Evolutionary conservation across 92 coral and sea anemone species (phyloP), one percentile per base, ranked within the genome.

Genomic region (Meandrina meandrites): DNA sequence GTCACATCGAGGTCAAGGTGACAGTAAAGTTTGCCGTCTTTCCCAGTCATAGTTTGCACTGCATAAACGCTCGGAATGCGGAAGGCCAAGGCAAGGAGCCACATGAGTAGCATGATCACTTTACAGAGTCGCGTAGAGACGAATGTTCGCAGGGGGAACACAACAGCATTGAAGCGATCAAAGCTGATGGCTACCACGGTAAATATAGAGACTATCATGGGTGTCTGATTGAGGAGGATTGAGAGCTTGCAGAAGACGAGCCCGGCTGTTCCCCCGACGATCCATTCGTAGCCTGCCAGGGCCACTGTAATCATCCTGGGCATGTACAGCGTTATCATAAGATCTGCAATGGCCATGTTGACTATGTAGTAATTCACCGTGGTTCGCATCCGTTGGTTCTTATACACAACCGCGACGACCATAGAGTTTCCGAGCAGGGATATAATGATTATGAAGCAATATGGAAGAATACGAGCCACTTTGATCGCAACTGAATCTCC

Each of bases 301-400:
- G 88, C 93, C 66, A 90, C 32, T 0, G 94, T 81, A 5, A 90
- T 71, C 8, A 88, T 91, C 22, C 97, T 80, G 0, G 95, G 95
- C 95, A 94, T 94, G 85, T 94, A 94, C 6, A 84, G 73, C 0
- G 97, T 92, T 28, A 91, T 90, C 8, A 92, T 75, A 6, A 94
- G 71, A n/a, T 94, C 97, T 10, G 97, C 91, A 21, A 87, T 62
- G 21, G 93, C 89, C 92, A 94, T 90, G 53, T 94, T 94, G 56
- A 92, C 92, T 40, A 94, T 94, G 88, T 92, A 92, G 47, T 81
- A 90, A 81, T 94, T 88, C 85, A 94, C 94, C 27, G 97, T 91
- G 30, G 93, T 94, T 31, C 83, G 82, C 92, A 94, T 83, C 19
- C 86, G 88, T 9, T 78, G 72, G 78, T 90, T 85, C 51, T 82